Percentiles rank a stretch among this genome's conserved stretches.
Evolutionary conservation across 1,140 invertebrate species (phyloP).

Genomic region (Penaeus indicus): DNA sequence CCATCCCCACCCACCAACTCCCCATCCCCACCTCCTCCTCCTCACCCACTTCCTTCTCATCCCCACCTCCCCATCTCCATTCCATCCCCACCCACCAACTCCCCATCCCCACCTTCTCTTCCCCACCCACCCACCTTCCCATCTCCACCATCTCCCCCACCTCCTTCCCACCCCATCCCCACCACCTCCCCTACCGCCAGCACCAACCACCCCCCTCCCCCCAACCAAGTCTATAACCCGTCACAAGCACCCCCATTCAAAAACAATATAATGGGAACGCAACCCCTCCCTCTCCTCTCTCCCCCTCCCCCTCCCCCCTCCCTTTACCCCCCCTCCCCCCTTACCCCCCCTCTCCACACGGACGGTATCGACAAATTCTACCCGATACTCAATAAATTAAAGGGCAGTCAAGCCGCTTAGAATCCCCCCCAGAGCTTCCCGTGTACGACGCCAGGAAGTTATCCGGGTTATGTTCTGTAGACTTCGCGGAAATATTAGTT

Average conservation of each 20-base stretch:
- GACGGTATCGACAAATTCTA: slow-evolving; percentile 59
- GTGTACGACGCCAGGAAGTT: slow-evolving; percentile 17
- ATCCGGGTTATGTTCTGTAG: not conserved
- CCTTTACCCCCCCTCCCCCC: too few relatives aligned
- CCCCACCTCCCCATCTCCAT: not conserved
- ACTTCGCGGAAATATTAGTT: too few relatives aligned
- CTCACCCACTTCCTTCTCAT: too few relatives aligned
- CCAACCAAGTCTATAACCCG: slow-evolving; percentile 40
- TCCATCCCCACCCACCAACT: not conserved
- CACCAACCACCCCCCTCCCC: not conserved
- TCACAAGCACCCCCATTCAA: slow-evolving; percentile 58
- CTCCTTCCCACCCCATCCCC: not conserved
- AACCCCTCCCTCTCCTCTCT: not conserved
- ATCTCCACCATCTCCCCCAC: not conserved
- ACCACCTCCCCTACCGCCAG: not conserved
- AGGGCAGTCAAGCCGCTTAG: slow-evolving; percentile 32
- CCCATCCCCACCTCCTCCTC: not conserved
- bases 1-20: not conserved
- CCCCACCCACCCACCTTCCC: not conserved
- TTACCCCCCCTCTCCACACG: too few relatives aligned
- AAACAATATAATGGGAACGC: slow-evolving; percentile 61
- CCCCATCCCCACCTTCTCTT: not conserved
- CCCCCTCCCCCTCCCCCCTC: too few relatives aligned
- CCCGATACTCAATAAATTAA: slow-evolving; percentile 59
- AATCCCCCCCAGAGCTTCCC: not conserved